These are phyloP conservation scores for Hyposmocoma kahamanoa DNA, from an alignment of 1,140 invertebrate species.

Conservation along the genomic window DNA sequence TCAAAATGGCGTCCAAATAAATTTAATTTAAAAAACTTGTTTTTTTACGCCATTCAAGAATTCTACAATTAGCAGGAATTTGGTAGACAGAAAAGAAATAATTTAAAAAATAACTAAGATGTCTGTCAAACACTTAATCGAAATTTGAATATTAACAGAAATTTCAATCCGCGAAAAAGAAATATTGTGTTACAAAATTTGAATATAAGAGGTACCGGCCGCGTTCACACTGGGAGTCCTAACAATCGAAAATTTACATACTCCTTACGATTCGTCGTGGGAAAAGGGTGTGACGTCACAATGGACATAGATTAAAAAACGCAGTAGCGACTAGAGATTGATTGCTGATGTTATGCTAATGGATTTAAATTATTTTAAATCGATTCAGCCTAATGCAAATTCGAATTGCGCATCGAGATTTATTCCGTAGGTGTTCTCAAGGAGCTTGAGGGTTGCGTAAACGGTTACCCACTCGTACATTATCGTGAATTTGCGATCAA, in stretches of 20 bases:
- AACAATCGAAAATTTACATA: slow-evolving; percentile 37
- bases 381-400: slow-evolving; percentile 5
- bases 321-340: slow-evolving; percentile 23
- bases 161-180: slow-evolving; percentile 14
- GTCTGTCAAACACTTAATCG: background rate
- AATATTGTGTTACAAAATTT: slow-evolving; percentile 35
- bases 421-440: slow-evolving; percentile 1
- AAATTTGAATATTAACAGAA: background rate
- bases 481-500: slow-evolving; percentile 1
- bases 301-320: slow-evolving; percentile 22
- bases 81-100: no score
- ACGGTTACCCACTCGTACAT: no score
- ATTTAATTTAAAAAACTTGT: no score
- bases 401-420: slow-evolving; percentile 5
- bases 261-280: slow-evolving; percentile 28
- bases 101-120: no score
- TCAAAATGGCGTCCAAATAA: no score
- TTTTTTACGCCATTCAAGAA: no score
- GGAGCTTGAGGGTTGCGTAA: background rate
- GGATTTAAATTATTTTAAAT: slow-evolving; percentile 24
- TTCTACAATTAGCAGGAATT: no score
- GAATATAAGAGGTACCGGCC: slow-evolving; percentile 41
- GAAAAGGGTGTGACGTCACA: slow-evolving; percentile 33
- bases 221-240: slow-evolving; percentile 27
- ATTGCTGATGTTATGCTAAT: slow-evolving; percentile 30